phyloP scores from a whole-genome alignment of 1,140 invertebrate species.

The Zaprionus kolodkinae region DNA sequence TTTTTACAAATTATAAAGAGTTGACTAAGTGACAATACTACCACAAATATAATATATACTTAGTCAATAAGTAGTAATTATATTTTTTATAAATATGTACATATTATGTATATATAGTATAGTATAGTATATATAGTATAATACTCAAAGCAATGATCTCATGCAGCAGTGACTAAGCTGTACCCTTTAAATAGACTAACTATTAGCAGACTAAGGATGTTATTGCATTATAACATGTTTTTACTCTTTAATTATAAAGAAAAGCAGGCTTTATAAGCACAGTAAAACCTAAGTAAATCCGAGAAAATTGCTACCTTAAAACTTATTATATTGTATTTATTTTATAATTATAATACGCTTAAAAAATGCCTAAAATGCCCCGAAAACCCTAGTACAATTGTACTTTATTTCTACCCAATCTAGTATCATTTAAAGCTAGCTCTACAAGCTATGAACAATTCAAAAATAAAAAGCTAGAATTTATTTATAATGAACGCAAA shows the following conservation, averaged over 20 bases:
- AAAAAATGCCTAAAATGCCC: too few relatives aligned
- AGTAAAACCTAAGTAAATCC: neutral
- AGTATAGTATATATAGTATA: neutral
- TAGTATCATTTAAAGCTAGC: too few relatives aligned
- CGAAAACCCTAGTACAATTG: too few relatives aligned
- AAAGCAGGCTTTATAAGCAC: neutral
- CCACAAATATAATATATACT: too few relatives aligned
- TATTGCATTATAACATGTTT: neutral
- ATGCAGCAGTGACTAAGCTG: neutral
- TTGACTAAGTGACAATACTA: too few relatives aligned
- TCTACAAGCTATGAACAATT: too few relatives aligned
- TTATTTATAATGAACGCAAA: neutral
- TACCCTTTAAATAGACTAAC: neutral
- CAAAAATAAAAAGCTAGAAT: neutral
- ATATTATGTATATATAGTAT: neutral
- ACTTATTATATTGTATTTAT: too few relatives aligned
- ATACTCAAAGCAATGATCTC: neutral
- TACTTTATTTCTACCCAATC: too few relatives aligned
- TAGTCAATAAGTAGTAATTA: too few relatives aligned
- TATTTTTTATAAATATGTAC: neutral
- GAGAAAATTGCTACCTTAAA: too few relatives aligned
- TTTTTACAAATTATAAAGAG: too few relatives aligned
- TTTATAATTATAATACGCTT: too few relatives aligned
- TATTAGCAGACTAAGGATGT: neutral
- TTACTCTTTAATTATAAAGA: neutral